Percentiles rank a stretch among this genome's conserved stretches.
Conservation (phyloP, 2,888 invertebrate genomes). For the Drosophila peninsularis region DNA sequence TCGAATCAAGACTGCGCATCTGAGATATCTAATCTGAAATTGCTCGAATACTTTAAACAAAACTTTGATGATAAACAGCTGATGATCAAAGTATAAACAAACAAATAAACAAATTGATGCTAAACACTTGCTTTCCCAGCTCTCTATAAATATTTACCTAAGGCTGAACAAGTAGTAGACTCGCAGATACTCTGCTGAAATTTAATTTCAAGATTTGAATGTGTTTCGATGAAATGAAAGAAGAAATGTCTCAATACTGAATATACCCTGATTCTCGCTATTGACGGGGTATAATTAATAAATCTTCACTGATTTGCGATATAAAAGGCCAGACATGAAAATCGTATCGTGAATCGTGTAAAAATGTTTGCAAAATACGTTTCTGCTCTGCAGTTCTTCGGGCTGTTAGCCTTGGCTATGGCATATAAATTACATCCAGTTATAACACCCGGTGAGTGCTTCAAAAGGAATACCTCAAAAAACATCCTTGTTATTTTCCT, state of each 20-base stretch:
- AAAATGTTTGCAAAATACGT: conserved; percentile 17
- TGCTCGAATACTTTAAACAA: neutral
- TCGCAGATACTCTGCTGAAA: neutral
- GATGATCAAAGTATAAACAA: neutral
- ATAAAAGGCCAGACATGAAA: conserved; percentile 1
- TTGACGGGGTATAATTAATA: neutral
- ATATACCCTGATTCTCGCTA: neutral
- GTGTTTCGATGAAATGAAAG: neutral
- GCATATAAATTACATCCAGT: conserved; percentile 26
- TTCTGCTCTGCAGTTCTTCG: conserved; percentile 8
- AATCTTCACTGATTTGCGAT: neutral
- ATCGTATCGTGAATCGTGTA: neutral
- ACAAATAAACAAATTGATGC: neutral
- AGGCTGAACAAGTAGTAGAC: neutral
- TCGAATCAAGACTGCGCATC: neutral
- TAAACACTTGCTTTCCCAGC: neutral
- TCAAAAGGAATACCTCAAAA: neutral
- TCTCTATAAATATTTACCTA: neutral
- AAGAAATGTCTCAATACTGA: neutral
- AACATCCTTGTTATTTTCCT: neutral
- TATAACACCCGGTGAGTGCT: conserved; percentile 10
- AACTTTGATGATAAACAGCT: conserved; percentile 1
- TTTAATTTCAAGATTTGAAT: neutral
- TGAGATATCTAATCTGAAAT: neutral
- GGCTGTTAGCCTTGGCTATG: conserved; percentile 3